Conservation (phyloP, 2,113 vertebrate species). For the Gopherus evgoodei region DNA sequence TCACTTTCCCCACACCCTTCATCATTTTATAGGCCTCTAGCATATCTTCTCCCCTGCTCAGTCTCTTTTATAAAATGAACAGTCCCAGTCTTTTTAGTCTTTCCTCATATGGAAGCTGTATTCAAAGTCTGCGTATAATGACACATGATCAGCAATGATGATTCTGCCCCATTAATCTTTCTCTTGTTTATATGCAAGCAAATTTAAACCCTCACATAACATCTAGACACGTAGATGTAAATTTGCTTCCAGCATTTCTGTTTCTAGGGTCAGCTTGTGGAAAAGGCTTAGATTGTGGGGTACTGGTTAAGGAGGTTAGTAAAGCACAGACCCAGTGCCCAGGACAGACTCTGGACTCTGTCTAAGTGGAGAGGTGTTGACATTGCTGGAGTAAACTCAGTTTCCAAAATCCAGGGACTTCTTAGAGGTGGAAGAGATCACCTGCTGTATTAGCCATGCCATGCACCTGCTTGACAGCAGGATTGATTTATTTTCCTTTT, state of each 20-base stretch:
- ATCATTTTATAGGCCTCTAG: neutral
- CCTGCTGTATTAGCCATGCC: neutral
- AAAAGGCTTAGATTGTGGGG: neutral
- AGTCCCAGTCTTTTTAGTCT: neutral
- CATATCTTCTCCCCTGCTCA: neutral
- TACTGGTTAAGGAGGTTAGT: neutral
- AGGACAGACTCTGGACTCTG: neutral
- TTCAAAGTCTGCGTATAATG: neutral
- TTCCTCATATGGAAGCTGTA: neutral
- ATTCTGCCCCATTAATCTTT: neutral
- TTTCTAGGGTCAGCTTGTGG: accelerated
- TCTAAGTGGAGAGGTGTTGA: neutral
- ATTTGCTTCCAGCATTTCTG: neutral
- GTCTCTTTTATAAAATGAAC: neutral
- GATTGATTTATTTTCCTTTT: neutral
- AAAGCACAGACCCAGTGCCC: neutral
- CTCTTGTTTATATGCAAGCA: neutral
- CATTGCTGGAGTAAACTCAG: neutral
- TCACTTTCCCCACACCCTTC: neutral
- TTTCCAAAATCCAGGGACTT: neutral
- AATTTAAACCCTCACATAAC: neutral
- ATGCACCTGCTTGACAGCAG: neutral
- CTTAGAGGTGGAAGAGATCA: neutral
- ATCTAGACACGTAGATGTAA: neutral
- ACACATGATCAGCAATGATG: neutral